Percentiles rank a stretch among this genome's conserved stretches.
These are phyloP conservation scores for Rhinopomastus cyanomelas DNA, from an alignment of 2,113 vertebrate species.

Conservation along the genomic window DNA sequence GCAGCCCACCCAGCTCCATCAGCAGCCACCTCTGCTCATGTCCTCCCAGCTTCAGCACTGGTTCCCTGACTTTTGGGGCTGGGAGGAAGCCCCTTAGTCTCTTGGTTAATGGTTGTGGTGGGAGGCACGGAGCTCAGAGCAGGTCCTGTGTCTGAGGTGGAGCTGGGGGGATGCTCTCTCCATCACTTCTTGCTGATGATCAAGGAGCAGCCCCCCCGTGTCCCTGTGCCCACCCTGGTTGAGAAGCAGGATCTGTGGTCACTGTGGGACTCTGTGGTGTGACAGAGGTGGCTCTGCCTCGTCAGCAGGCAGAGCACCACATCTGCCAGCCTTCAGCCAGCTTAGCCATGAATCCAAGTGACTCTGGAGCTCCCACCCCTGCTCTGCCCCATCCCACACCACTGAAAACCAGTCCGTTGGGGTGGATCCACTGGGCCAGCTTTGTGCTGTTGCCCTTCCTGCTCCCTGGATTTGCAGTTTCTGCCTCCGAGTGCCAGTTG, in stretches of 20 bases:
- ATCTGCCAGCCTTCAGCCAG: background rate
- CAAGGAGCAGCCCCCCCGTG: accelerated
- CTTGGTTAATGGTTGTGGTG: background rate
- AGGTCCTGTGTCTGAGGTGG: accelerated
- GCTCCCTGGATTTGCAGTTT: background rate
- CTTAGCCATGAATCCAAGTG: background rate
- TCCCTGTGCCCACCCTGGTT: background rate
- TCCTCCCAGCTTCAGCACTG: background rate
- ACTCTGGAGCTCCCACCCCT: background rate
- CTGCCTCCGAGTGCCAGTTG: background rate
- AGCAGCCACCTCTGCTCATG: background rate
- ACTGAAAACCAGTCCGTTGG: accelerated
- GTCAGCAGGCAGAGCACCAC: background rate
- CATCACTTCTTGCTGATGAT: background rate
- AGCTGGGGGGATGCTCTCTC: background rate
- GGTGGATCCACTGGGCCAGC: background rate
- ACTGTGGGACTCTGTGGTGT: accelerated
- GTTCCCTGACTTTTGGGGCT: background rate
- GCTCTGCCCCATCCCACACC: background rate
- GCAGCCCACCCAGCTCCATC: background rate
- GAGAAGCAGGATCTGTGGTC: background rate
- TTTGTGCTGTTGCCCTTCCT: accelerated
- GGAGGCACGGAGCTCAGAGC: background rate
- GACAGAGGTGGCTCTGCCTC: background rate
- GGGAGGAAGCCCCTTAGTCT: background rate